Base-by-base conservation (phyloP, 2,797 vertebrate species). In the Setipinna tenuifilis region DNA sequence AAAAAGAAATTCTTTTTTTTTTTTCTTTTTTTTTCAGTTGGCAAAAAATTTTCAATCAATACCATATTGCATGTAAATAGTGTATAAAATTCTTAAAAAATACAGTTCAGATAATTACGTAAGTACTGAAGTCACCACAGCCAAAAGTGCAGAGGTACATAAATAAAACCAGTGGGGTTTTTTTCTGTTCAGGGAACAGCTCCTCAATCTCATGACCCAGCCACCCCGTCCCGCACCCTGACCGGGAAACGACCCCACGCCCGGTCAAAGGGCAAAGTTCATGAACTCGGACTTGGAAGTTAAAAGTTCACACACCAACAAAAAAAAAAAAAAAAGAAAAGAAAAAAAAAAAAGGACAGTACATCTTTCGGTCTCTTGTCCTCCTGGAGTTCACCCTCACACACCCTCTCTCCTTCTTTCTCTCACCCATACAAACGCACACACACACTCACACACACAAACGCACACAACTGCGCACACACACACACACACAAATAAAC, bases 121-220 rank as follows among this genome's bases (percentile, higher is more conserved):
- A 96, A 96, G 95, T 96, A 96, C 94, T 96, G 94, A 94, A 96
- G 93, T 95, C 94, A 93, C 95, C 96, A 95, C 95, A 95, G 95
- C 94, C 96, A 95, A 96, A 96, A 96, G 96, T 96, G 96, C 96
- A 96, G 95, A 96, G 95, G 94, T 96, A 94, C 94, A 95, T 95
- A 95, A 96, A 96, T 94, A 94, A 95, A 95, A 95, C 90, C 89
- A 90, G 88, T 85, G 85, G 91, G 90, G 91, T 85, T 90, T 89
- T 89, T 90, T 86, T 41, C 87, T 87, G 86, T 85, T 78, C 50
- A 44, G 82, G 58, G 84, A 86, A 85, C 88, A 84, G 86, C 89
- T 84, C 48, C 86, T 90, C 86, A 81, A 85, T 83, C 83, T 90
- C 58, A 81, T 71, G 25, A 17, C 65, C 68, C 11, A 5, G 1